phyloP scores from a whole-genome alignment of 2,888 invertebrate species.

The Tubulanus polymorphus region DNA sequence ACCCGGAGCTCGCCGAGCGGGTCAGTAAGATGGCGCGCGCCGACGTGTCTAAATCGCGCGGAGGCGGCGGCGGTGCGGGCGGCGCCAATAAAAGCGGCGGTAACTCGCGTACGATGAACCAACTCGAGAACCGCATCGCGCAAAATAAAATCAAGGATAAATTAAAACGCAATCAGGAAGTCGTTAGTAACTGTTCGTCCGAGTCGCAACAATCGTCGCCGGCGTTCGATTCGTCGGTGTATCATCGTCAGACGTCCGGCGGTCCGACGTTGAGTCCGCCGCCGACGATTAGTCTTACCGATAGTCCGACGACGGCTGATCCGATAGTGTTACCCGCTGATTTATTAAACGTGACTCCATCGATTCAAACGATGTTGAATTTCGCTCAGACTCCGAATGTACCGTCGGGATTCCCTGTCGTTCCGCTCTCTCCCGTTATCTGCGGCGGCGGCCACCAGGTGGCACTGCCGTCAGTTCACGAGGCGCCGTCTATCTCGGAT shows the following conservation, averaged over 20 bases:
- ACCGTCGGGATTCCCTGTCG: background rate
- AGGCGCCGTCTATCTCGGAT: background rate
- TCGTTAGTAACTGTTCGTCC: slow-evolving; percentile 21
- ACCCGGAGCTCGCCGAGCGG: slow-evolving; percentile 49
- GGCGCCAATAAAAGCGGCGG: slow-evolving; percentile 26
- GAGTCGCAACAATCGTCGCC: slow-evolving; percentile 1
- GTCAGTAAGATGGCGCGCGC: slow-evolving; percentile 36
- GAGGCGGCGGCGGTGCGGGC: slow-evolving; percentile 26
- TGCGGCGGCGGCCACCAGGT: too few species aligned
- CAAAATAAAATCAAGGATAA: slow-evolving; percentile 54
- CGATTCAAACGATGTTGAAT: background rate
- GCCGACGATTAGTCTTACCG: background rate
- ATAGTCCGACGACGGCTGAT: background rate
- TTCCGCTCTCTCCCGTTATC: background rate
- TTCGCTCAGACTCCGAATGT: background rate
- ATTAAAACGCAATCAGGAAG: slow-evolving; percentile 33
- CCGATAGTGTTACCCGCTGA: too few species aligned
- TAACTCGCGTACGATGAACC: slow-evolving; percentile 52
- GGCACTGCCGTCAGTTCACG: background rate
- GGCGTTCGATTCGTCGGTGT: background rate
- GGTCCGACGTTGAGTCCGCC: background rate
- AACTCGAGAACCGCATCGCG: slow-evolving; percentile 53
- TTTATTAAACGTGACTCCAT: background rate
- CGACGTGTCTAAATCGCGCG: slow-evolving; percentile 23
- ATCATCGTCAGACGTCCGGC: background rate